Evolutionary conservation across 2,113 vertebrate species (phyloP).

Genomic region (Antechinus stuartii): DNA sequence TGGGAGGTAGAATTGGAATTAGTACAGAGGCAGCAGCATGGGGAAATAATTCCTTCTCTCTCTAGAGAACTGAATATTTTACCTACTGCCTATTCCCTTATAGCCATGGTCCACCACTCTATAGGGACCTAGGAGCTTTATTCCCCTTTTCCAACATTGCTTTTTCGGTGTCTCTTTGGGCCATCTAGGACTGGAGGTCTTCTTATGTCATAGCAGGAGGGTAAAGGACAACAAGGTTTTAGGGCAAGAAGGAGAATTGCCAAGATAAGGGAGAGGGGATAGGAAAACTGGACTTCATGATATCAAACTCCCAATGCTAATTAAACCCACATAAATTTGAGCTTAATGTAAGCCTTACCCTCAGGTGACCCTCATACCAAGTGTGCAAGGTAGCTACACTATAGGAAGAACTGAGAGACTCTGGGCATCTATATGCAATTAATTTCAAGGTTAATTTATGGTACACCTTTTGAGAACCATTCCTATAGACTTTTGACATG

Average conservation of each 20-base stretch:
- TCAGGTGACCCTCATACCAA: background rate
- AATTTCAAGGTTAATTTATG: background rate
- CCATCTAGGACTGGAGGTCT: background rate
- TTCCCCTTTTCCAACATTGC: background rate
- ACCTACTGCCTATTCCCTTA: background rate
- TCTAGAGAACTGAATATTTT: background rate
- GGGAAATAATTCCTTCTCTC: background rate
- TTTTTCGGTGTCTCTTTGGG: background rate
- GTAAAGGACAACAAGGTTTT: background rate
- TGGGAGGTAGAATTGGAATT: background rate
- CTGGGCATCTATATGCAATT: background rate
- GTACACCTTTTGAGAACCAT: background rate
- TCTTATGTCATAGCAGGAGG: background rate
- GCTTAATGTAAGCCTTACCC: background rate
- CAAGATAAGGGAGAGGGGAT: background rate
- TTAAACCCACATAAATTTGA: background rate
- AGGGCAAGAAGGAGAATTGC: background rate
- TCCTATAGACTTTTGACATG: background rate
- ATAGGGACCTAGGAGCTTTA: background rate
- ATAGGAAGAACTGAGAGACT: background rate
- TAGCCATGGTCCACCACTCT: background rate
- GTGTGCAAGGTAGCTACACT: background rate
- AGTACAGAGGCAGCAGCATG: background rate
- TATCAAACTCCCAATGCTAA: background rate
- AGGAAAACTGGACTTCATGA: background rate